Percentiles rank a stretch among this genome's conserved stretches.
Conservation (phyloP, 1,140 invertebrate species). For the Drosophila carrolli region DNA sequence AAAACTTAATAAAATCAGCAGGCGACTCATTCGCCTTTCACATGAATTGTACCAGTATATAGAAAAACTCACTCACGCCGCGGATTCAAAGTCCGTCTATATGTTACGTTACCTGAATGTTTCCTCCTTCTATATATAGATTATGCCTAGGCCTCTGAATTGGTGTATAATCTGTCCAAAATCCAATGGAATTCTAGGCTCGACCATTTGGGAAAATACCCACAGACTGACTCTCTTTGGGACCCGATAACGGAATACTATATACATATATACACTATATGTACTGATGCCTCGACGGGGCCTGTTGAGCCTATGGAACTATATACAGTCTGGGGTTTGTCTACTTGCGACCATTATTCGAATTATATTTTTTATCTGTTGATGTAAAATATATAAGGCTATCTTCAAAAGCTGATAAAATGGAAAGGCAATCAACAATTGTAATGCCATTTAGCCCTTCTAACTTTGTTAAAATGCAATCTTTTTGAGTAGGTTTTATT, state of each 20-base stretch:
- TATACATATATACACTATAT: background rate
- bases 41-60: slow-evolving; percentile 4
- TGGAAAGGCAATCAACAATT: background rate
- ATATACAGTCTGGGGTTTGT: slow-evolving; percentile 17
- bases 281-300: slow-evolving; percentile 13
- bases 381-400: background rate
- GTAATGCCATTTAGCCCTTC: background rate
- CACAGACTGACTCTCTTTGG: slow-evolving; percentile 6
- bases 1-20: slow-evolving; percentile 33
- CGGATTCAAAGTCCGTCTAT: slow-evolving; percentile 32
- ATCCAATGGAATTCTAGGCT: slow-evolving; percentile 27
- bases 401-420: slow-evolving; percentile 3
- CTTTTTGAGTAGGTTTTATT: too few relatives aligned
- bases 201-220: slow-evolving; percentile 28
- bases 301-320: slow-evolving; percentile 1
- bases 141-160: slow-evolving; percentile 15
- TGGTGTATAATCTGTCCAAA: slow-evolving; percentile 9
- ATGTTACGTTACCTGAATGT: slow-evolving; percentile 38
- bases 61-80: slow-evolving; percentile 26
- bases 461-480: background rate
- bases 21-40: slow-evolving; percentile 40
- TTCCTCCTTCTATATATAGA: slow-evolving; percentile 44
- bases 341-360: slow-evolving; percentile 26
- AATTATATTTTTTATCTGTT: slow-evolving; percentile 1
- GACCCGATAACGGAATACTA: slow-evolving; percentile 10